A percentile compares a stretch with the other conserved stretches of the same genome.
phyloP scores from a whole-genome alignment of 2,797 vertebrate genomes.

The Nannoperca australis region DNA sequence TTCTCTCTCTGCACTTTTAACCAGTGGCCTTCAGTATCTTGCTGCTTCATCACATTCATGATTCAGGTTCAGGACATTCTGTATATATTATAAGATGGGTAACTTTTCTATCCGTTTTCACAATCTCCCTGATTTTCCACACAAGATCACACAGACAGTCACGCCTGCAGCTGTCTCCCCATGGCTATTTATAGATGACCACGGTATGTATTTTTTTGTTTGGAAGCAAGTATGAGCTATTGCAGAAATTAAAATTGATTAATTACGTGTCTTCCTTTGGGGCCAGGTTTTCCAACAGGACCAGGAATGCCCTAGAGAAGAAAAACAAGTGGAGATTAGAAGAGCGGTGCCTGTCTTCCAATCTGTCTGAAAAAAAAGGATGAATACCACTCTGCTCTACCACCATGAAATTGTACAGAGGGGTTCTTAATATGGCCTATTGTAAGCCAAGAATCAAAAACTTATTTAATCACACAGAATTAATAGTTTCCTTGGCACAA shows the following conservation, averaged over 20 bases:
- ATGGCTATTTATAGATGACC: slow-evolving; percentile 18
- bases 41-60: slow-evolving; percentile 28
- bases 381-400: background rate
- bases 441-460: background rate
- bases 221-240: background rate
- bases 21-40: background rate
- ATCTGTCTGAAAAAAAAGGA: no score
- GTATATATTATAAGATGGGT: background rate
- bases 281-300: slow-evolving; percentile 90
- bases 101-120: slow-evolving; percentile 17
- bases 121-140: background rate
- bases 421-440: background rate
- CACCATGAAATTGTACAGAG: background rate
- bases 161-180: background rate
- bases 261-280: slow-evolving; percentile 92
- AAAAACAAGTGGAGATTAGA: slow-evolving; percentile 17
- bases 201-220: background rate
- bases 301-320: slow-evolving; percentile 90
- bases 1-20: slow-evolving; percentile 15
- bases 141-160: background rate
- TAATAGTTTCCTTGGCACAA: slow-evolving; percentile 16
- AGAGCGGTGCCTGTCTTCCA: no score
- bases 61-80: slow-evolving; percentile 9
- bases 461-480: background rate
- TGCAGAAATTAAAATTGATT: slow-evolving; percentile 4